These are phyloP conservation scores for Styela clava DNA, from an alignment of 23 tunicate species.

Conservation along the genomic window DNA sequence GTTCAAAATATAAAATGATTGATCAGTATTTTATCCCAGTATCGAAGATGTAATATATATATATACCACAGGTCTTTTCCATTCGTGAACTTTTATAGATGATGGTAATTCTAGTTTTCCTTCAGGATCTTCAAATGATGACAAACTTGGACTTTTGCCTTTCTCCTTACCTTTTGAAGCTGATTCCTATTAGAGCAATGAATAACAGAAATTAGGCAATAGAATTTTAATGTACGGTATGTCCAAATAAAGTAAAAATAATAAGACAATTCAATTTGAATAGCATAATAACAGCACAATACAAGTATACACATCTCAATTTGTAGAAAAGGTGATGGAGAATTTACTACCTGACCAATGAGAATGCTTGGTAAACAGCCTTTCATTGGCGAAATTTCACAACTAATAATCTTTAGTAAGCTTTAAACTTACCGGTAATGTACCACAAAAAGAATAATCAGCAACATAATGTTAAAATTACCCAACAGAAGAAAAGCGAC, in stretches of 20 bases:
- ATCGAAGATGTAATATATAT: not conserved
- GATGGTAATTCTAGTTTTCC: slow-evolving; percentile 69
- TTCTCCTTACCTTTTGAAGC: slow-evolving; percentile 50
- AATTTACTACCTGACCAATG: too few species aligned
- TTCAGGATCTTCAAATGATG: slow-evolving; percentile 77
- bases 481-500: too few species aligned
- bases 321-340: not conserved
- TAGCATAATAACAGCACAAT: too few species aligned
- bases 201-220: too few species aligned
- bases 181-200: slow-evolving; percentile 39
- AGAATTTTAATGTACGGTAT: too few species aligned
- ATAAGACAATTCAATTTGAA: not conserved
- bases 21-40: not conserved
- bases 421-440: too few species aligned
- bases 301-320: not conserved
- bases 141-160: slow-evolving; percentile 75
- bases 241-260: not conserved
- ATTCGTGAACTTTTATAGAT: slow-evolving; percentile 40
- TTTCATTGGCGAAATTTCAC: too few species aligned
- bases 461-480: too few species aligned
- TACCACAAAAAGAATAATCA: too few species aligned
- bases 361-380: too few species aligned
- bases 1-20: too few species aligned
- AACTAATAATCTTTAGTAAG: too few species aligned
- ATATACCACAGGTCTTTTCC: slow-evolving; percentile 68